Conservation (phyloP, 2,888 invertebrate genomes). For the Coelopa pilipes region DNA sequence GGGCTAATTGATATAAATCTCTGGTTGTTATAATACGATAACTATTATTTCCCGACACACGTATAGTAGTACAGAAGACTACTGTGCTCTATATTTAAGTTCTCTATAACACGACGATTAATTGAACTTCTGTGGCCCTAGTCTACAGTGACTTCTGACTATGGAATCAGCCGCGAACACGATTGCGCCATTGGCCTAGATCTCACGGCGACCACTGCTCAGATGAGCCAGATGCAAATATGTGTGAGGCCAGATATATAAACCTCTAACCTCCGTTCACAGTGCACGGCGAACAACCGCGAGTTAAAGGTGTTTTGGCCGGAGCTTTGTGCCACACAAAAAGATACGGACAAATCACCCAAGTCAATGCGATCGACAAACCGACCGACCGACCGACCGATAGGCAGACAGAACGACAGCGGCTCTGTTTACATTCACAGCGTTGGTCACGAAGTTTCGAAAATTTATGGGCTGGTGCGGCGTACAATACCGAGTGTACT, state of each 20-base stretch:
- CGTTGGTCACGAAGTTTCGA: conserved; percentile 3
- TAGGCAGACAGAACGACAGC: too few species aligned
- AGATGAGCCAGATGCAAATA: conserved; percentile 26
- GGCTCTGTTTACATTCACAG: not conserved
- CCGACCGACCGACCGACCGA: too few species aligned
- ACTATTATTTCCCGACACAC: too few species aligned
- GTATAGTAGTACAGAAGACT: too few species aligned
- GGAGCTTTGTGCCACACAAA: not conserved
- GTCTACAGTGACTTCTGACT: not conserved
- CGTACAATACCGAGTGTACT: not conserved
- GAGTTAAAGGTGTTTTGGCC: not conserved
- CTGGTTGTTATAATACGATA: too few species aligned
- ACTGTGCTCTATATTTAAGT: too few species aligned
- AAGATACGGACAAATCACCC: not conserved
- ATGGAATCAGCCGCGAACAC: conserved; percentile 37
- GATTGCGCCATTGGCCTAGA: conserved; percentile 48
- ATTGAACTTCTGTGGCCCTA: too few species aligned
- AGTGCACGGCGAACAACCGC: not conserved
- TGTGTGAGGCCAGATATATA: conserved; percentile 39
- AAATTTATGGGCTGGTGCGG: not conserved
- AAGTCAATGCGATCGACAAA: not conserved
- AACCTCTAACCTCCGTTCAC: conserved; percentile 39
- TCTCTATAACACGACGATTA: too few species aligned
- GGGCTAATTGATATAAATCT: too few species aligned
- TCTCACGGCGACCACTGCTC: conserved; percentile 48